Percentiles rank a stretch among this genome's conserved stretches.
phyloP scores from a whole-genome alignment of 2,797 vertebrate genomes.

The Arrhamphus sclerolepis region DNA sequence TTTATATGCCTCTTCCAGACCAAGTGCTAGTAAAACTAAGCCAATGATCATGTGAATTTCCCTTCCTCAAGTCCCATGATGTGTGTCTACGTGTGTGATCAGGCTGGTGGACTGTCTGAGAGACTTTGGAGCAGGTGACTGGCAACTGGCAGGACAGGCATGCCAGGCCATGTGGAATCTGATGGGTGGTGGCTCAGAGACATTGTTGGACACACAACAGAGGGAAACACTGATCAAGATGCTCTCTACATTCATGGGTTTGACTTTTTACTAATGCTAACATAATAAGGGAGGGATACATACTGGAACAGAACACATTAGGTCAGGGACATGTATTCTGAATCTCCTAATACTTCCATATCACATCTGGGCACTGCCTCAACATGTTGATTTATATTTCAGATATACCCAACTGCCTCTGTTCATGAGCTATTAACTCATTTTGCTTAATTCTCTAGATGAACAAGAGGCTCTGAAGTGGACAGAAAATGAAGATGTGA shows the following conservation, averaged over 20 bases:
- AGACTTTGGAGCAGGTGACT: slow-evolving; percentile 90
- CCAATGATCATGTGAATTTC: slow-evolving; percentile 68
- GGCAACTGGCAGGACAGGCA: slow-evolving; percentile 90
- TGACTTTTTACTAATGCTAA: slow-evolving; percentile 52
- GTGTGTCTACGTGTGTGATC: slow-evolving; percentile 31
- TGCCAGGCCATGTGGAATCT: slow-evolving; percentile 97
- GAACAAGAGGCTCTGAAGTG: slow-evolving; percentile 80
- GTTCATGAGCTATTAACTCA: slow-evolving; percentile 2
- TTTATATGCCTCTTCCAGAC: slow-evolving; percentile 30
- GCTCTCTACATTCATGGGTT: slow-evolving; percentile 85
- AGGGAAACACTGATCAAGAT: slow-evolving; percentile 74
- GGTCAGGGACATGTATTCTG: background rate
- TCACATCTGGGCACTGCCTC: background rate
- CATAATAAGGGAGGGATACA: slow-evolving; percentile 28
- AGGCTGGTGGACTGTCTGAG: slow-evolving; percentile 91
- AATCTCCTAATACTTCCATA: background rate
- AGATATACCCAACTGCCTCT: background rate
- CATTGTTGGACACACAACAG: slow-evolving; percentile 59
- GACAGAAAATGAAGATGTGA: slow-evolving; percentile 75
- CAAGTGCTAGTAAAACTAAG: slow-evolving; percentile 46
- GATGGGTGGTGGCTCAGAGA: slow-evolving; percentile 58
- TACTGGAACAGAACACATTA: slow-evolving; percentile 25
- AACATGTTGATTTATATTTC: background rate
- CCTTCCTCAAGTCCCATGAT: slow-evolving; percentile 56
- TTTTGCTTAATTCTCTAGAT: slow-evolving; percentile 72